These are phyloP conservation scores for Macaria liturata DNA, from an alignment of 2,888 invertebrate genomes.

Conservation along the genomic window DNA sequence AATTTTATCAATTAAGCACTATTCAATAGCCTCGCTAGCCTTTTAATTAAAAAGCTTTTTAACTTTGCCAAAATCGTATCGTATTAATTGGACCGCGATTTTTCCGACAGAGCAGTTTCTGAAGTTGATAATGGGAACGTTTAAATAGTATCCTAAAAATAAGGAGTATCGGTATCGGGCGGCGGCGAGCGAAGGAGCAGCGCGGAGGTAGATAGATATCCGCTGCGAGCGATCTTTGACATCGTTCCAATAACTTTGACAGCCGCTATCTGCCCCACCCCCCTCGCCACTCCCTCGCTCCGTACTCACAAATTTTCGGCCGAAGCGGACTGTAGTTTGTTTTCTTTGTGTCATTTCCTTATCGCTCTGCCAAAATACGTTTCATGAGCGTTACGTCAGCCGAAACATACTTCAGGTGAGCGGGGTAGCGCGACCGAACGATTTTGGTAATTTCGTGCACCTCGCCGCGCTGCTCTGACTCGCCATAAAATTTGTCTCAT, in stretches of 20 bases:
- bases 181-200: constrained; percentile 42
- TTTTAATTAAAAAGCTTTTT: constrained; percentile 50
- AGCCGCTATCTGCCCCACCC: constrained; percentile 52
- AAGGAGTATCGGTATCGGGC: constrained; percentile 11
- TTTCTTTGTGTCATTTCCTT: constrained; percentile 83
- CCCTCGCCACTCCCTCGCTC: constrained; percentile 33
- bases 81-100: constrained; percentile 40
- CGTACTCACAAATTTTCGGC: constrained; percentile 73
- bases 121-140: constrained; percentile 12
- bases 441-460: constrained; percentile 54
- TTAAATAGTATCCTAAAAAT: constrained; percentile 11
- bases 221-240: constrained; percentile 70
- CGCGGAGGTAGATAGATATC: constrained; percentile 65
- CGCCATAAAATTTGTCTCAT: constrained; percentile 16
- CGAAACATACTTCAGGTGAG: constrained; percentile 78
- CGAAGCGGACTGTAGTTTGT: constrained; percentile 77
- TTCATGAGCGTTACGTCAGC: constrained; percentile 80
- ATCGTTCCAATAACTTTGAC: constrained; percentile 77
- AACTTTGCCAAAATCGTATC: constrained; percentile 44
- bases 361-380: constrained; percentile 82
- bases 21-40: constrained; percentile 37
- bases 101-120: constrained; percentile 31
- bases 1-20: constrained; percentile 41
- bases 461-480: constrained; percentile 14
- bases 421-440: constrained; percentile 52